phyloP scores from a whole-genome alignment of 2,113 vertebrate genomes.

The Otis tarda region DNA sequence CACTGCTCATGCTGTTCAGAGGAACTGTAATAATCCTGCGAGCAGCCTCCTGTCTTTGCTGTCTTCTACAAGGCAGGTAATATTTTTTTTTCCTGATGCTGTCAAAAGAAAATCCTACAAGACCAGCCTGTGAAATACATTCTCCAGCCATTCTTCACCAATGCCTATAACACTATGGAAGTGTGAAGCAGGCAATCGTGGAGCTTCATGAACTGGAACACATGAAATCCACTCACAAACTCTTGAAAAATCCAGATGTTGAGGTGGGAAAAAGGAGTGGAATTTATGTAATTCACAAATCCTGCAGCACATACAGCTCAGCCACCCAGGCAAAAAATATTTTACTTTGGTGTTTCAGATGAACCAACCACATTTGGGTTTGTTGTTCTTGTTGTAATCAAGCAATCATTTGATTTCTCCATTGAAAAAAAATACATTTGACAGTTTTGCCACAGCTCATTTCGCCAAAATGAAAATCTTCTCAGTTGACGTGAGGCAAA shows the following conservation, averaged over 20 bases:
- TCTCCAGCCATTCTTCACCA: neutral
- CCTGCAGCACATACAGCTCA: neutral
- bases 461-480: neutral
- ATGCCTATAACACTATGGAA: neutral
- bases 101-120: neutral
- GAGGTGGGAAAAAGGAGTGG: neutral
- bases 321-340: neutral
- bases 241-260: neutral
- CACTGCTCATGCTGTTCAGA: neutral
- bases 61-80: neutral
- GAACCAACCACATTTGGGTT: neutral
- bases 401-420: neutral
- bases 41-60: neutral
- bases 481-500: neutral
- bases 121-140: neutral
- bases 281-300: neutral
- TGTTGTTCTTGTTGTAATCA: neutral
- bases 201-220: fast-evolving
- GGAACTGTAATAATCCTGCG: neutral
- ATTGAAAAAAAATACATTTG: neutral
- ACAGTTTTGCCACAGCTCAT: neutral
- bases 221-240: neutral
- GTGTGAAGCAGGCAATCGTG: neutral
- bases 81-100: neutral
- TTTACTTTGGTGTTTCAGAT: neutral